Base-by-base conservation (phyloP, 2,113 vertebrate species). In the Ochotona curzoniae region DNA sequence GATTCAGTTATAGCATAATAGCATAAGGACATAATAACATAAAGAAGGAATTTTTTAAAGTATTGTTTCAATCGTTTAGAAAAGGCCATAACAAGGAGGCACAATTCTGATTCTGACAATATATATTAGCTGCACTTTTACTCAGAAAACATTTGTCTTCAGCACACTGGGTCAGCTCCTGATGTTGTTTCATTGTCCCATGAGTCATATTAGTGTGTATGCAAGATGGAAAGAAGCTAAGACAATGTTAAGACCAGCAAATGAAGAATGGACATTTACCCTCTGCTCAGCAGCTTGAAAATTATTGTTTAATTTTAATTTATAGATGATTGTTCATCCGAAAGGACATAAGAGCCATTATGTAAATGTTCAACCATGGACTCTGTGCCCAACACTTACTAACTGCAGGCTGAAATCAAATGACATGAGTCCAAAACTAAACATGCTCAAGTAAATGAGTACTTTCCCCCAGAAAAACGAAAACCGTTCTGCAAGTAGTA, bases 341-440 rank as follows among this genome's bases (percentile, higher is more conserved):
- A 97, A 95, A 97, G 97, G 97, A 97, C 96, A 3, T 96, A 98
- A 97, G 97, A 97, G 95, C 25, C 95, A 97, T 98, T 98, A 98
- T 98, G 98, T 96, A 97, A 98, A 98, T 95, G 92, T 95, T 97
- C 97, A 97, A 97, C 97, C 96, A 96, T 83, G 96, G 90, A 95
- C 89, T 94, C 84, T 96, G 89, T 97, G 90, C 96, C 96, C 91
- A 97, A 96, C 94, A 96, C 89, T 97, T 97, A 97, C 95, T 90
- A 97, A 95, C 93, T 96, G 80, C 94, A 97, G 95, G 96, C 38
- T 95, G 82, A 96, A 97, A 95, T 35, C 28, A 92, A 96, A 96
- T 87, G 96, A 64, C 35, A 5, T 95, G 83, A 91, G 92, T 95
- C 74, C 95, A 91, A 93, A 97, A 94, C 83, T 75, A 89, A 89